Percentiles rank a stretch among this genome's conserved stretches.
These are phyloP conservation scores for Paralichthys olivaceus DNA, from an alignment of 2,113 vertebrate genomes.

Conservation along the genomic window DNA sequence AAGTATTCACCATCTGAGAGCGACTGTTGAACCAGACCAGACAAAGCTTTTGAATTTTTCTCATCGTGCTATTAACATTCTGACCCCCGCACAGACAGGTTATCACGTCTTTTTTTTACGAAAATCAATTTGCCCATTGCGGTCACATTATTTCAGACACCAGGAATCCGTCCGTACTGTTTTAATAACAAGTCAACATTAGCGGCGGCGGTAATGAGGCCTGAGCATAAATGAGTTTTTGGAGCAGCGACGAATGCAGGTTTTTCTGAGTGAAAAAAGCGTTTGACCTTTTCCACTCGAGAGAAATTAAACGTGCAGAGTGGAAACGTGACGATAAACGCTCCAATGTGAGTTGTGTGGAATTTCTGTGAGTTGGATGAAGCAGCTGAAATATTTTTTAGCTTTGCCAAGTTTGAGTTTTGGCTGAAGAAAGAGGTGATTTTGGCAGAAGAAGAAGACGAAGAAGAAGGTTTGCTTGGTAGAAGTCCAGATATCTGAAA, in stretches of 20 bases:
- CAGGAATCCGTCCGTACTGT: not conserved
- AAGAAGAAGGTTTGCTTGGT: slow-evolving; percentile 39
- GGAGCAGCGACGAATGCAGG: not conserved
- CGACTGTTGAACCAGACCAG: not conserved
- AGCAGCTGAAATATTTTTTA: not conserved
- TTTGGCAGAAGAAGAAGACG: slow-evolving; percentile 20
- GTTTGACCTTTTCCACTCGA: not conserved
- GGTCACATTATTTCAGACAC: slow-evolving; percentile 41
- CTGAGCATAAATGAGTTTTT: slow-evolving; percentile 46
- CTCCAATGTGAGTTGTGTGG: not conserved
- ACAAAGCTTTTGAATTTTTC: not conserved
- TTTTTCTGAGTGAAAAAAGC: slow-evolving; percentile 5
- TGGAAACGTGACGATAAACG: slow-evolving; percentile 16
- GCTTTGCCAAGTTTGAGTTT: slow-evolving; percentile 29
- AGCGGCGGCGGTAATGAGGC: slow-evolving; percentile 34
- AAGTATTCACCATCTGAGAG: not conserved
- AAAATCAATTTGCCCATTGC: slow-evolving; percentile 40
- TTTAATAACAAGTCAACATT: slow-evolving; percentile 29
- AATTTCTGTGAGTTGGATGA: slow-evolving; percentile 23
- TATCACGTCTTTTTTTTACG: not conserved
- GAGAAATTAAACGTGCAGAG: slow-evolving; percentile 3
- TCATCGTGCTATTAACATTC: slow-evolving; percentile 9
- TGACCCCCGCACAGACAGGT: not conserved
- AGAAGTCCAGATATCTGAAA: slow-evolving; percentile 28
- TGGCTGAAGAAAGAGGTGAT: slow-evolving; percentile 17